Percentiles rank a stretch among this genome's conserved stretches.
These are phyloP conservation scores for Cacatua alba DNA, from an alignment of 2,113 vertebrate species.

Conservation along the genomic window DNA sequence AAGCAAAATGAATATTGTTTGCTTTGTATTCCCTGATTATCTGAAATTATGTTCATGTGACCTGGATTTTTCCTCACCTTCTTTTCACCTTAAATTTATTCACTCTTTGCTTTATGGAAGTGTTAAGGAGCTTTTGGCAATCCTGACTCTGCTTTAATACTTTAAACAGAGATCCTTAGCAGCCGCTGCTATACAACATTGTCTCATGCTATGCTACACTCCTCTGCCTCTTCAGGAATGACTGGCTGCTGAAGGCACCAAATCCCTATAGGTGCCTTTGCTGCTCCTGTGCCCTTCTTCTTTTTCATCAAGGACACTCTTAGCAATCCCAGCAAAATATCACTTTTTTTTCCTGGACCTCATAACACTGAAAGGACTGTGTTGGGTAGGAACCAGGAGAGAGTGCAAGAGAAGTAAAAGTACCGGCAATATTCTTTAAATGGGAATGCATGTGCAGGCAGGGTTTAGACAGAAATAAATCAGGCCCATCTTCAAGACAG, in stretches of 20 bases:
- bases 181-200: rapidly evolving
- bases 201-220: neutral
- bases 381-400: neutral
- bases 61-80: neutral
- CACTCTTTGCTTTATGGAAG: neutral
- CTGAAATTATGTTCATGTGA: neutral
- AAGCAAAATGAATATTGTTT: neutral
- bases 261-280: neutral
- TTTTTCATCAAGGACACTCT: neutral
- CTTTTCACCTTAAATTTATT: neutral
- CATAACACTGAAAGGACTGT: rapidly evolving
- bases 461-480: neutral
- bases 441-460: too few relatives aligned
- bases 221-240: neutral
- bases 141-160: neutral
- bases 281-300: neutral
- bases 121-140: neutral
- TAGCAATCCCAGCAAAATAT: neutral
- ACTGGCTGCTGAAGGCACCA: neutral
- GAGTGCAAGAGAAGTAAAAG: neutral
- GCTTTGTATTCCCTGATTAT: neutral
- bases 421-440: neutral
- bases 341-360: neutral
- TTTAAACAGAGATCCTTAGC: neutral
- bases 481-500: neutral